phyloP scores from a whole-genome alignment of 1,140 invertebrate genomes.

The Phthorimaea operculella region DNA sequence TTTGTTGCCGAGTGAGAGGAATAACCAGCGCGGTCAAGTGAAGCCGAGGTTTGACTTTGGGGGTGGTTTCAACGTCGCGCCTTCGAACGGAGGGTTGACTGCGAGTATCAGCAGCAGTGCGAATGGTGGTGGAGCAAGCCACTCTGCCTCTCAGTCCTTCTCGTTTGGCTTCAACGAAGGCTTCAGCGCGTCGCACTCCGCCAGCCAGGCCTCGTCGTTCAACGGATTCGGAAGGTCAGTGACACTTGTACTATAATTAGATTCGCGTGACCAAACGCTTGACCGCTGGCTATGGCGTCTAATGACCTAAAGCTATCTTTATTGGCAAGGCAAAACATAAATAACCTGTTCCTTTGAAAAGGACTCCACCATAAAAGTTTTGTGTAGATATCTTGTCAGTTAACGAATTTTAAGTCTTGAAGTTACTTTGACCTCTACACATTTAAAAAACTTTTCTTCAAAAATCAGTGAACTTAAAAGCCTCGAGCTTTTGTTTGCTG shows the following conservation, averaged over 20 bases:
- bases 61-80: slow-evolving; percentile 44
- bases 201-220: slow-evolving; percentile 56
- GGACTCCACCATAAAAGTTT: too few relatives aligned
- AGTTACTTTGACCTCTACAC: too few relatives aligned
- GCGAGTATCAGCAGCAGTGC: slow-evolving; percentile 55
- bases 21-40: slow-evolving; percentile 19
- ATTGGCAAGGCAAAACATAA: too few relatives aligned
- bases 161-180: slow-evolving; percentile 59
- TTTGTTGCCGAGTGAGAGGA: slow-evolving; percentile 37
- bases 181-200: slow-evolving; percentile 57
- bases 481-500: too few relatives aligned
- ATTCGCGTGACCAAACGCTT: too few relatives aligned
- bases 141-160: slow-evolving; percentile 56
- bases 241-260: background rate
- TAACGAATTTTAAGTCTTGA: too few relatives aligned
- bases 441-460: too few relatives aligned
- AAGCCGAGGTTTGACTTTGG: slow-evolving; percentile 42
- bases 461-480: too few relatives aligned
- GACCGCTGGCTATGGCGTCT: too few relatives aligned
- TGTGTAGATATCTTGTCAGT: too few relatives aligned
- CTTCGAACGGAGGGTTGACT: slow-evolving; percentile 42
- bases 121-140: slow-evolving; percentile 41
- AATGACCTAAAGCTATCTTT: too few relatives aligned
- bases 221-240: slow-evolving; percentile 52
- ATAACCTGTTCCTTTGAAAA: too few relatives aligned